Conservation (phyloP, 2,113 vertebrate genomes). For the Elaphurus davidianus region DNA sequence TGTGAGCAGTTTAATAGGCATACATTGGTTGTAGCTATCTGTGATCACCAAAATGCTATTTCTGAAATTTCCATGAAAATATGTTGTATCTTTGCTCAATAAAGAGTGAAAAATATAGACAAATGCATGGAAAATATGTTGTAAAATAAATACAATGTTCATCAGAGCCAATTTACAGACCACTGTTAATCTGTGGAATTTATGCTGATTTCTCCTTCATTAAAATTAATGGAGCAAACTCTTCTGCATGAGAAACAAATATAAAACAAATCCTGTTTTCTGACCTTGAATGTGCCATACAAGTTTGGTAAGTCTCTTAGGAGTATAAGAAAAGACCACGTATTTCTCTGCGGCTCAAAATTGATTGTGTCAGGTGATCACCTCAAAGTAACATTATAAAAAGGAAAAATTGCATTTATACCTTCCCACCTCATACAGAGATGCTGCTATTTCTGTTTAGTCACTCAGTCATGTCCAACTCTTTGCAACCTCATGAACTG, state of each 20-base stretch:
- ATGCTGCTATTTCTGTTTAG: background rate
- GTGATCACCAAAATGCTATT: background rate
- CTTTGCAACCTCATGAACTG: background rate
- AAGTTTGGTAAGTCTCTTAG: background rate
- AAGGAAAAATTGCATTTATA: background rate
- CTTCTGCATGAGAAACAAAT: background rate
- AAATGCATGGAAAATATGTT: background rate
- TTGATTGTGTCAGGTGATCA: background rate
- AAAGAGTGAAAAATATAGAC: background rate
- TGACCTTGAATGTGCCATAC: background rate
- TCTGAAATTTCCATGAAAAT: background rate
- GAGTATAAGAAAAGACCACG: background rate
- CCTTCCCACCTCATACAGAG: background rate
- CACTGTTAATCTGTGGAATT: conserved; percentile 17
- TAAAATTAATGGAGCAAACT: conserved; percentile 38
- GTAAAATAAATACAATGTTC: background rate
- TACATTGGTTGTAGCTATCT: background rate
- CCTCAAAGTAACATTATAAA: background rate
- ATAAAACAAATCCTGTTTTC: background rate
- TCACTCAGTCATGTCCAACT: background rate
- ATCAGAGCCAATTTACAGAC: background rate
- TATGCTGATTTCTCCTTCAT: conserved; percentile 24
- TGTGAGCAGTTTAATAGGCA: background rate
- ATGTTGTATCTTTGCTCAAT: background rate
- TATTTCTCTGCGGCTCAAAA: background rate